phyloP scores from a whole-genome alignment of 1,140 invertebrate species.

The Asbolus verrucosus region DNA sequence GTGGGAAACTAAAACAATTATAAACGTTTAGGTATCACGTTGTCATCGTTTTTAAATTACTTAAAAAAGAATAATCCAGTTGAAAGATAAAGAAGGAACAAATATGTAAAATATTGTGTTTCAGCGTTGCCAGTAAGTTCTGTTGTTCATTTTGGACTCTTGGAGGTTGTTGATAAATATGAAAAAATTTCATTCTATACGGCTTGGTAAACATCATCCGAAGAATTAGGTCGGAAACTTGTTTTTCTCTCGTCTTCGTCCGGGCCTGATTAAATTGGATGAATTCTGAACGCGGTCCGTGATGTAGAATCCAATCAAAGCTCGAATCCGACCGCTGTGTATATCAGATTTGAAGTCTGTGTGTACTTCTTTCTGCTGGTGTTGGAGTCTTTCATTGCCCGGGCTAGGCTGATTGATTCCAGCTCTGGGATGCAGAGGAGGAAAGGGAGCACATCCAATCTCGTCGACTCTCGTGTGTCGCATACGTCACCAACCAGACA shows the following conservation, averaged over 20 bases:
- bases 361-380: constrained; percentile 54
- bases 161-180: too few relatives aligned
- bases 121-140: too few relatives aligned
- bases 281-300: too few relatives aligned
- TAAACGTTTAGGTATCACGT: too few relatives aligned
- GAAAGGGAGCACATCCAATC: constrained; percentile 57
- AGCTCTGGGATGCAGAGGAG: constrained; percentile 45
- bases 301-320: constrained; percentile 60
- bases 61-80: too few relatives aligned
- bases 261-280: constrained; percentile 34
- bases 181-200: constrained; percentile 18
- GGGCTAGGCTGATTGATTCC: constrained; percentile 54
- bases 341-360: constrained; percentile 54
- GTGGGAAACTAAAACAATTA: too few relatives aligned
- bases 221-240: constrained; percentile 20
- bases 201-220: not conserved
- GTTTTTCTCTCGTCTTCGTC: constrained; percentile 11
- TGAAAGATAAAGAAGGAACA: too few relatives aligned
- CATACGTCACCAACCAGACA: constrained; percentile 61
- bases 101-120: too few relatives aligned
- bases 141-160: too few relatives aligned
- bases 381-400: constrained; percentile 56
- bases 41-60: too few relatives aligned
- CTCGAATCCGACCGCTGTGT: constrained; percentile 50
- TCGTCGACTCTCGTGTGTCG: constrained; percentile 60